Base-by-base conservation (phyloP, 2,113 vertebrate species). In the Barbus barbus region DNA sequence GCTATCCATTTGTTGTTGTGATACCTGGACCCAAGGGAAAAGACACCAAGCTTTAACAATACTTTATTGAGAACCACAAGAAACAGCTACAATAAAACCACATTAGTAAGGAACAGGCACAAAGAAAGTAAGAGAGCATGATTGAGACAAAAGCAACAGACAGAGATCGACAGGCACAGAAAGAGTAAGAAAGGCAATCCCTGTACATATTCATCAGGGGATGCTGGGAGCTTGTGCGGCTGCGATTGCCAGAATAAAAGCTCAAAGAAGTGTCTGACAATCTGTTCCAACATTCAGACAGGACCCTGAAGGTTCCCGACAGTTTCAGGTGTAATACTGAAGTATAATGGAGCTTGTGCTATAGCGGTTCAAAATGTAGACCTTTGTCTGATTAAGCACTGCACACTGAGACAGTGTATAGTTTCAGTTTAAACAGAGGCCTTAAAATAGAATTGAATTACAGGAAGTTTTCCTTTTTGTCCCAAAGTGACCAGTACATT, bases 191-290 rank as follows among this genome's bases (percentile, higher is more conserved):
- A 48, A 73, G 61, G 41, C 26, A 69, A 26, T 14, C 3, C 28
- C 61, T 38, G 58, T 60, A 51, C 46, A 76, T 84, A 78, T 84
- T 84, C 74, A 9, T 78, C 72, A 58, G 58, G 53, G 63, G 78
- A 60, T 56, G 81, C 38, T 60, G 41, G 53, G 33, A 77, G 81
- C 74, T 81, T 73, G 22, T 71, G 51, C 24, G 41, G 24, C 77
- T 69, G 36, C 22, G n/a, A 79, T 72, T 80, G 78, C 16, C 13
- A 76, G 69, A 81, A 28, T 79, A 44, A 79, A 61, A 61, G 53
- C 79, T 81, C 26, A 71, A 81, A 81, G 65, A 81, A 31, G 60
- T 48, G 78, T 41, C 58, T 80, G 78, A 80, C 14, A 16, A 65
- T 80, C 38, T 48, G 60, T 67, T 81, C n/a, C 60, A 65, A 44